Evolutionary conservation across 2,797 vertebrate genomes (phyloP), one percentile per base, ranked within the genome.

Genomic region (Petrocephalus sullivani): DNA sequence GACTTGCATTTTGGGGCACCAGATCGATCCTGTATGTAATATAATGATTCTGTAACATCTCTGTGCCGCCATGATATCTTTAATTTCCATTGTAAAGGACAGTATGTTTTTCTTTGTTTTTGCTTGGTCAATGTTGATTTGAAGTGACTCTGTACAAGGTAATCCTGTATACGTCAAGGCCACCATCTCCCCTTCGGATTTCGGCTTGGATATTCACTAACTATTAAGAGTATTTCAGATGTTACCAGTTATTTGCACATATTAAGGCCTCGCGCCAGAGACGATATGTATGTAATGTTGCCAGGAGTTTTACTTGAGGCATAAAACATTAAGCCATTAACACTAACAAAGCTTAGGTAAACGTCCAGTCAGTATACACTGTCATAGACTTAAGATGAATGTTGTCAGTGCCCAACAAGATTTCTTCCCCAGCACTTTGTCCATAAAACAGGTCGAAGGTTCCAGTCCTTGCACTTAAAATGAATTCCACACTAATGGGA

Each of bases 21-120:
- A 41, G 87, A 82, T 21, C 85, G 0, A 61, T 86, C 71, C 58
- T 67, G 86, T 89, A 89, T 89, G 61, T 28, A 23, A 89, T 86
- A 82, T 37, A 16, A 67, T 90, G 91, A 92, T 91, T 91, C 89
- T 93, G 78, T 90, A 88, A 88, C 87, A 88, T 88, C 87, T 86
- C 82, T 57, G 83, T 89, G 88, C 89, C 87, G 89, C 81, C 28
- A 78, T 86, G 51, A 41, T 10, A 84, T 46, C 81, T 87, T 49
- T 46, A 53, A n/a, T 88, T 85, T 87, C 46, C 75, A 61, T 88
- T 23, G 49, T 88, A 21, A 88, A 83, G 86, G 41, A 53, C 23
- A 46, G 33, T 21, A 86, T 78, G 19, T 87, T 53, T 67, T 67
- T 81, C 23, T 90, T 89, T 85, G 54, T 8, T 89, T 87, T 88